These are phyloP conservation scores for Benthosema pterotum DNA, from an alignment of 2,797 vertebrate species.

Conservation along the genomic window DNA sequence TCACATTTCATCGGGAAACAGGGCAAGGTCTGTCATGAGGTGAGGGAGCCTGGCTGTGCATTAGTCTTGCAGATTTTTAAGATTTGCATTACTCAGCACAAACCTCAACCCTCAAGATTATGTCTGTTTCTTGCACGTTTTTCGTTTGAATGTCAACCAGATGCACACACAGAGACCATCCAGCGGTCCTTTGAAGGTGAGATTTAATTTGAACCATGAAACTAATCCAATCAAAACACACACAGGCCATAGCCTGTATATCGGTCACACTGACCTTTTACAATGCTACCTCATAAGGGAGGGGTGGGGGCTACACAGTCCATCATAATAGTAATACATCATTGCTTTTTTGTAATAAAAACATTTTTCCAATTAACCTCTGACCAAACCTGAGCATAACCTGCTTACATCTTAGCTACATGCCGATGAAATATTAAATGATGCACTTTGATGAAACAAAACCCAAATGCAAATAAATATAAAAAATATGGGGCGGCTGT, in stretches of 20 bases:
- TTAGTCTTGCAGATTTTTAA: slow-evolving; percentile 39
- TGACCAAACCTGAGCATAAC: slow-evolving; percentile 1
- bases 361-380: not conserved
- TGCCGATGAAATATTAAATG: slow-evolving; percentile 29
- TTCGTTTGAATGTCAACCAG: not conserved
- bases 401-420: not conserved
- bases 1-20: slow-evolving; percentile 63
- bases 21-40: slow-evolving; percentile 42
- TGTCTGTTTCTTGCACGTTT: slow-evolving; percentile 9
- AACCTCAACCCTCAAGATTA: slow-evolving; percentile 16
- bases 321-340: not conserved
- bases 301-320: not conserved
- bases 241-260: slow-evolving; percentile 8
- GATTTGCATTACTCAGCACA: slow-evolving; percentile 36
- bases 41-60: slow-evolving; percentile 39
- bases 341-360: slow-evolving; percentile 1
- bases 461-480: too few relatives aligned
- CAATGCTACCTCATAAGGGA: not conserved
- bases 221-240: slow-evolving; percentile 10
- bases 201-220: slow-evolving; percentile 3
- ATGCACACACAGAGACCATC: not conserved
- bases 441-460: slow-evolving; percentile 3
- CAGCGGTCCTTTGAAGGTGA: not conserved
- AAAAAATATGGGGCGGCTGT: too few relatives aligned
- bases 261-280: not conserved